These are phyloP conservation scores for Neosilurus hyrtlii DNA, from an alignment of 2,797 vertebrate genomes.

Conservation along the genomic window DNA sequence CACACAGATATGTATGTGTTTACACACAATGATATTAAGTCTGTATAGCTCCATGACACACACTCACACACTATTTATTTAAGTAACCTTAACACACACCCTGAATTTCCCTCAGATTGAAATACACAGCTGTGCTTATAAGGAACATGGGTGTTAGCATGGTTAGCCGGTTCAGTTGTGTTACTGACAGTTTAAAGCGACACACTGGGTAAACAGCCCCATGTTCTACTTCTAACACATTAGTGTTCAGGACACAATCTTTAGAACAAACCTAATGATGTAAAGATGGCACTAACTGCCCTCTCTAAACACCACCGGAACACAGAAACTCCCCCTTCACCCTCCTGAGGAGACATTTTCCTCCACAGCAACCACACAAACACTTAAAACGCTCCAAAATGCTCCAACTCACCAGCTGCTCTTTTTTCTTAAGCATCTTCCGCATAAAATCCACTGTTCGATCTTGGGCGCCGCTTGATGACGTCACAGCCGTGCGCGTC, in stretches of 20 bases:
- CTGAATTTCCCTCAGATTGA: no score
- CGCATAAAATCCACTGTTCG: conserved; percentile 57
- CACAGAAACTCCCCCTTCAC: no score
- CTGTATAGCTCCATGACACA: no score
- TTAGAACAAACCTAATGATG: not conserved
- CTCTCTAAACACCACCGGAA: not conserved
- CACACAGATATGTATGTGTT: not conserved
- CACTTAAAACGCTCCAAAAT: not conserved
- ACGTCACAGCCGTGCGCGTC: conserved; percentile 39
- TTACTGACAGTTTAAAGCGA: not conserved
- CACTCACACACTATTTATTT: not conserved
- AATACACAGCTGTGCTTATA: no score
- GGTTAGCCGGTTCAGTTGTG: not conserved
- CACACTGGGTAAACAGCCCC: not conserved
- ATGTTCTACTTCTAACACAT: not conserved
- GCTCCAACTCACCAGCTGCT: conserved; percentile 70
- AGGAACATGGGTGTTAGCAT: no score
- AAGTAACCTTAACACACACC: not conserved
- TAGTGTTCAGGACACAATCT: not conserved
- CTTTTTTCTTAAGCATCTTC: conserved; percentile 78
- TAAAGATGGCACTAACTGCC: not conserved
- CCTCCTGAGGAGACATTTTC: not conserved
- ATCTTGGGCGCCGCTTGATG: conserved; percentile 54
- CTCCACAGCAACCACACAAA: not conserved
- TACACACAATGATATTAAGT: no score